phyloP scores from a whole-genome alignment of 2,797 vertebrate genomes.

The Hydrocynus forskahlii region DNA sequence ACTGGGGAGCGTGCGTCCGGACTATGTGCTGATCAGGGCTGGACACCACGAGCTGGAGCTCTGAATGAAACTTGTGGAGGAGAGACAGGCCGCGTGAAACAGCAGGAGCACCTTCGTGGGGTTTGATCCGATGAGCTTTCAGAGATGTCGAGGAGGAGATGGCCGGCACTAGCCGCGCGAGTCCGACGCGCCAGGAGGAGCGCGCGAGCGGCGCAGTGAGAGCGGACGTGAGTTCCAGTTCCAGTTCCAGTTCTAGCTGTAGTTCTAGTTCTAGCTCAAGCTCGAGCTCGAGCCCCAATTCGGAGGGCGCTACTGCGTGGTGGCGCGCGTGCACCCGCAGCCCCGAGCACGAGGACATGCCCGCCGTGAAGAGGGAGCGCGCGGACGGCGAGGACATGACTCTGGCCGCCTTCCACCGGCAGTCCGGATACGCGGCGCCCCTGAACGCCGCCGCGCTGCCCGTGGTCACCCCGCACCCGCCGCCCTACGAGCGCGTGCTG shows the following conservation, averaged over 20 bases:
- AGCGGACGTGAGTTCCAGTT: conserved; percentile 59
- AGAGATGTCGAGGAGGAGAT: conserved; percentile 69
- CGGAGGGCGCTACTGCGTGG: background rate
- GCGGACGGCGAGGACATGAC: conserved; percentile 93
- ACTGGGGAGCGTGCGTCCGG: too few relatives aligned
- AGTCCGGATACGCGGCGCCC: conserved; percentile 91
- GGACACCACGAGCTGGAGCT: background rate
- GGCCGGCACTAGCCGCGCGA: conserved; percentile 84
- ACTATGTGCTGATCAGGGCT: background rate
- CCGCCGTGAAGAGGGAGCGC: conserved; percentile 96
- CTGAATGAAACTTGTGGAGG: conserved; percentile 9
- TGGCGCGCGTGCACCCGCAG: conserved; percentile 3
- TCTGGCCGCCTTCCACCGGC: conserved; percentile 87
- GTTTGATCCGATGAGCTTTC: background rate
- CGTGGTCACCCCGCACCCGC: conserved; percentile 89
- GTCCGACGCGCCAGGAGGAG: conserved; percentile 82
- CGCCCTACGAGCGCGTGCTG: conserved; percentile 88
- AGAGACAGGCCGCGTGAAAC: background rate
- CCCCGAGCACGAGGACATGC: conserved; percentile 81
- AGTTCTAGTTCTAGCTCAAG: background rate
- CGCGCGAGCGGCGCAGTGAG: conserved; percentile 71
- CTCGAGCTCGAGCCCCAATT: background rate
- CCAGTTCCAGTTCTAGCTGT: background rate
- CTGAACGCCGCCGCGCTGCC: conserved; percentile 87
- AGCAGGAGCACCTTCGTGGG: background rate